Base-by-base conservation (phyloP, 2,888 invertebrate species). In the Caenorhabditis sp. region DNA sequence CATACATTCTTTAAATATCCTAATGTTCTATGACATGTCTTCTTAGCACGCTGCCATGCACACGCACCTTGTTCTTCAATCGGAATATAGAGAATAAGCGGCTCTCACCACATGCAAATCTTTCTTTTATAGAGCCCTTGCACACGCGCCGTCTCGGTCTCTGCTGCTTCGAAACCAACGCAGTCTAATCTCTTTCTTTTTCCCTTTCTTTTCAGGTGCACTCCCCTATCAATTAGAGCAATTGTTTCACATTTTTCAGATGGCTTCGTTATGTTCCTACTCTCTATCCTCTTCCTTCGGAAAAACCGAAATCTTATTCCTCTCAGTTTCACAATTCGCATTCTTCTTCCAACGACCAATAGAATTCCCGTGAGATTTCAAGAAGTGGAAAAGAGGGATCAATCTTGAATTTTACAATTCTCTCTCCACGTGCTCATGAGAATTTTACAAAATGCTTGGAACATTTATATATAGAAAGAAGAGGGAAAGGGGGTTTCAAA, bases 381-480 rank as follows among this genome's bases (percentile, higher is more conserved):
- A 79, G 70, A 79, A 63, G 79, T 79, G 63, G 41, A 70, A 63
- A 54, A 73, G 49, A n/a, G 66, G 68, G 68, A 80, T 80, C 80
- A 74, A 74, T 74, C 74, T 74, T 74, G 24, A 73, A 72, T 68
- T 79, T 72, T 58, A 68, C 49, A 70, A 77, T 75, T 70, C 41
- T 44, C 38, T 49, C 10, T 63, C 47, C 73, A 73, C 69, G 69
- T 70, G 69, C 44, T 38, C 6, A 49, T 26, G 28, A 58, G 66
- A 68, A 64, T 54, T 76, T 26, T 22, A 14, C 47, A 68, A 75
- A 75, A 66, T 66, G 49, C 66, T 51, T 8, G 35, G 54, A 35
- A 47, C 12, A 22, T 31, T n/a, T 12, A 38, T 38, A 31, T 31
- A 7, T 31, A 31, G 7, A 22, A 35, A 58, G 7, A 26, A 44